phyloP scores from a whole-genome alignment of 2,888 invertebrate genomes.

The Epiblema foenella region DNA sequence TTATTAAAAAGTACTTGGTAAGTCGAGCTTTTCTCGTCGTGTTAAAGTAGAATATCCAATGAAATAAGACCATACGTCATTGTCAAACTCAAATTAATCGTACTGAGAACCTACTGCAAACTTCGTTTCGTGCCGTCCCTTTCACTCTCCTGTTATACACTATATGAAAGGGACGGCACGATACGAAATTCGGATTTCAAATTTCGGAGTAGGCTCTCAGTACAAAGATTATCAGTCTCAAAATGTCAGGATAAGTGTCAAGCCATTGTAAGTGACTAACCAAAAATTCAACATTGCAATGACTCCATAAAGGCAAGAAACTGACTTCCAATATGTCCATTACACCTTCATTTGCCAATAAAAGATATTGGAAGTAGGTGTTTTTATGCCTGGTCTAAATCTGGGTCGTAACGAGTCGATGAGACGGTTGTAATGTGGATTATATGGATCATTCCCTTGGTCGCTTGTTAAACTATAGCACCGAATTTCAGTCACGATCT shows the following conservation, averaged over 20 bases:
- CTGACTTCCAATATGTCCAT: neutral
- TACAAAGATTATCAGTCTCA: no score
- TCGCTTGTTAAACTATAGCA: conserved; percentile 39
- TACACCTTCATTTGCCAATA: conserved; percentile 17
- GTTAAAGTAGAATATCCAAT: no score
- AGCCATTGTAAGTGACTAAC: neutral
- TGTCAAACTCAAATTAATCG: no score
- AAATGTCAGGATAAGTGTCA: no score
- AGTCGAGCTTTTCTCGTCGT: no score
- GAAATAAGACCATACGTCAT: no score
- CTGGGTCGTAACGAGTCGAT: conserved; percentile 36
- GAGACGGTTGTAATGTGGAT: conserved; percentile 39
- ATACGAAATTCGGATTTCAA: no score
- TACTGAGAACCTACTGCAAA: no score
- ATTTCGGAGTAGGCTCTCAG: no score
- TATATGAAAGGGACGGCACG: no score
- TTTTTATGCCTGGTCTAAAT: conserved; percentile 37
- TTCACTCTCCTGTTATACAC: no score
- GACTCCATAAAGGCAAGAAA: neutral
- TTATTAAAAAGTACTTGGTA: neutral
- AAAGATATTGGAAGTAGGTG: conserved; percentile 25
- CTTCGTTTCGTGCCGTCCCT: no score
- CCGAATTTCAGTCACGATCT: conserved; percentile 30
- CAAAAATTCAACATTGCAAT: neutral
- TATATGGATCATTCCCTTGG: conserved; percentile 32